These are phyloP conservation scores for Oasisia sp. DNA, from an alignment of 2,888 invertebrate genomes.

Conservation along the genomic window DNA sequence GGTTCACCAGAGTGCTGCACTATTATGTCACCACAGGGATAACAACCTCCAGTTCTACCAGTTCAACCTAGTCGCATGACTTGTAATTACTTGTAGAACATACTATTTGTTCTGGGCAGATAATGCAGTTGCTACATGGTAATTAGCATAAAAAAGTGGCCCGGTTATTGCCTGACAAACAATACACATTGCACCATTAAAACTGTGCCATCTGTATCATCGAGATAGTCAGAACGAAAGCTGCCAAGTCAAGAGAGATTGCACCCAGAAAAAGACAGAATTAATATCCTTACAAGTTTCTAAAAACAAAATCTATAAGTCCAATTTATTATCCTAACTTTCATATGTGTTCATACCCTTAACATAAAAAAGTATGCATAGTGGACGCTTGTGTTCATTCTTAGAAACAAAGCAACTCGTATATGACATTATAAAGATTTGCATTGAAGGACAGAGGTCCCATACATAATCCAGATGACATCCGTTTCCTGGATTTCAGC, in stretches of 20 bases:
- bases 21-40: background rate
- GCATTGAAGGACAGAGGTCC: background rate
- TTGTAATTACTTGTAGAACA: conserved; percentile 3
- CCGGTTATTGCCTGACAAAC: background rate
- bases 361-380: background rate
- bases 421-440: background rate
- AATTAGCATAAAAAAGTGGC: background rate
- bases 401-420: background rate
- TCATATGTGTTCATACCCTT: background rate
- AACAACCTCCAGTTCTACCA: background rate
- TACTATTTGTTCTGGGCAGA: background rate
- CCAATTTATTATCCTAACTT: background rate
- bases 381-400: background rate
- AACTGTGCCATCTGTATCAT: background rate
- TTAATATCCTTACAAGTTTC: background rate
- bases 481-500: background rate
- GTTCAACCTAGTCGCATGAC: background rate
- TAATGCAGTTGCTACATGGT: background rate
- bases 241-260: background rate
- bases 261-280: background rate
- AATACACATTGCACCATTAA: background rate
- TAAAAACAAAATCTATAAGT: background rate
- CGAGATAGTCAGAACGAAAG: background rate
- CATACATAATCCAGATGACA: background rate
- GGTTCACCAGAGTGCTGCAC: background rate